A percentile compares a stretch with the other conserved stretches of the same genome.
Conservation (phyloP, 2,888 invertebrate genomes). For the Xiphydria camelus region DNA sequence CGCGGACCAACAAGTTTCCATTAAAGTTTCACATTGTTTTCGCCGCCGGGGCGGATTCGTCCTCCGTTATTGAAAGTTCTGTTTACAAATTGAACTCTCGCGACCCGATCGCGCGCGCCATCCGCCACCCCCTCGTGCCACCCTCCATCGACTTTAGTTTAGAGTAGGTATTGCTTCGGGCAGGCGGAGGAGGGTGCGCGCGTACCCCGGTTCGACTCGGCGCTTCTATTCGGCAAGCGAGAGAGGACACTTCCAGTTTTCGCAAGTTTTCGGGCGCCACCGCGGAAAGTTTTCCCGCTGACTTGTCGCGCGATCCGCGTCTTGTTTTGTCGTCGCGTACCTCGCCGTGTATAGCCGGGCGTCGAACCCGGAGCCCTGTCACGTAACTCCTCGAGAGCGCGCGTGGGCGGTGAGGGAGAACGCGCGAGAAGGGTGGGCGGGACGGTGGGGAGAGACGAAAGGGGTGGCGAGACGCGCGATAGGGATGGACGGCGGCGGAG, state of each 20-base stretch:
- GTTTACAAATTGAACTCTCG: slow-evolving; percentile 52
- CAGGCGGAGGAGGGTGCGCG: neutral
- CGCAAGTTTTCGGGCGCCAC: slow-evolving; percentile 46
- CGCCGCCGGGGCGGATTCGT: slow-evolving; percentile 39
- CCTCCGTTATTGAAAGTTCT: slow-evolving; percentile 51
- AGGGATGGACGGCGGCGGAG: too few species aligned
- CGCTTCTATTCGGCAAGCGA: neutral
- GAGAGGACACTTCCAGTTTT: slow-evolving; percentile 39
- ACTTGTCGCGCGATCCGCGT: slow-evolving; percentile 37
- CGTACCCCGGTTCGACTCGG: too few species aligned
- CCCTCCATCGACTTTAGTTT: slow-evolving; percentile 34
- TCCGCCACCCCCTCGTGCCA: neutral
- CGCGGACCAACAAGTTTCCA: too few species aligned
- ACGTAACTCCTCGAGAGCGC: slow-evolving; percentile 31
- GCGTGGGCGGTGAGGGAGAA: neutral
- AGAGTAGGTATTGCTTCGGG: slow-evolving; percentile 31
- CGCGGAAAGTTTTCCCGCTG: slow-evolving; percentile 49
- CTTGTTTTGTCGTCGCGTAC: slow-evolving; percentile 41
- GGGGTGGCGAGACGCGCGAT: neutral
- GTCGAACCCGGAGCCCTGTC: slow-evolving; percentile 32
- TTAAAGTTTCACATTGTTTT: slow-evolving; percentile 28
- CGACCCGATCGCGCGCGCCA: neutral
- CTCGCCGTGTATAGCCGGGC: slow-evolving; percentile 28
- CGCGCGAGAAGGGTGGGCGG: neutral
- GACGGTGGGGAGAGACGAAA: neutral